Conservation (phyloP, 2,113 vertebrate species). For the Poecile atricapillus region DNA sequence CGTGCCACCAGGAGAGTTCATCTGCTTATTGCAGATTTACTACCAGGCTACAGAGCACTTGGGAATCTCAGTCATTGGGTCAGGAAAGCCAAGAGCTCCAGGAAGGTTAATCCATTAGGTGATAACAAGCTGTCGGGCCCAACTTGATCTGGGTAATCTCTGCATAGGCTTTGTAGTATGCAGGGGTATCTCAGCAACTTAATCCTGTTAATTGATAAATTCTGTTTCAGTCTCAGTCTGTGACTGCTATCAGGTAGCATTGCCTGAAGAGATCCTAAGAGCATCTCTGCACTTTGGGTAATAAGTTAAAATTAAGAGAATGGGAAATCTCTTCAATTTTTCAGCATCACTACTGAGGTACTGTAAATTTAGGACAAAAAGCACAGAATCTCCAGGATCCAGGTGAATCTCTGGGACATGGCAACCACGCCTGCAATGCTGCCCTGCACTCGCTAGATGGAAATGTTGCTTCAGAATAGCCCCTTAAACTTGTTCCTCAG, state of each 20-base stretch:
- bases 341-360: background rate
- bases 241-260: accelerated
- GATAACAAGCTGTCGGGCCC: background rate
- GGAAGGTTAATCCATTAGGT: constrained; percentile 27
- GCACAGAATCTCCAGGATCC: background rate
- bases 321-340: background rate
- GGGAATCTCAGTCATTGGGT: constrained; percentile 42
- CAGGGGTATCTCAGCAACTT: background rate
- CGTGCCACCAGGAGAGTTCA: background rate
- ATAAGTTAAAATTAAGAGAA: background rate
- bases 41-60: background rate
- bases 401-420: background rate
- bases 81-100: constrained; percentile 17
- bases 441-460: constrained; percentile 23
- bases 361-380: background rate
- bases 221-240: background rate
- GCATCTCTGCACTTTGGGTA: accelerated
- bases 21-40: background rate
- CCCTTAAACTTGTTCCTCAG: background rate
- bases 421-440: background rate
- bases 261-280: background rate
- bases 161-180: background rate
- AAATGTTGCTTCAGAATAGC: constrained; percentile 1
- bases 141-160: constrained; percentile 38
- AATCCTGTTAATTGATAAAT: constrained; percentile 41